phyloP scores from a whole-genome alignment of 2,888 invertebrate genomes.

The Acanthoscelides obtectus region DNA sequence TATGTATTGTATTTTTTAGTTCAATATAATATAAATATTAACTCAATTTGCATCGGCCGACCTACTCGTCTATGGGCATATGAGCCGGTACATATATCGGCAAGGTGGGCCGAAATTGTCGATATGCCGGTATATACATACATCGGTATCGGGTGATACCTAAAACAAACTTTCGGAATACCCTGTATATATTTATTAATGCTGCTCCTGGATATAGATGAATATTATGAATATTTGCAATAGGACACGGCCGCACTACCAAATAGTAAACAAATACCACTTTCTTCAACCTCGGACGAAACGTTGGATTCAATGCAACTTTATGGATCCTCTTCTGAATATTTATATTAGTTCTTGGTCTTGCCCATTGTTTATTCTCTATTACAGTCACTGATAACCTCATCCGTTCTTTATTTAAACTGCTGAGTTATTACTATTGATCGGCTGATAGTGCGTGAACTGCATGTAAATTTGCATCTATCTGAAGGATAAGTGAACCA shows the following conservation, averaged over 20 bases:
- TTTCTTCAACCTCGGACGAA: not conserved
- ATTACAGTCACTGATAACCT: not conserved
- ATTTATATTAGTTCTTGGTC: not conserved
- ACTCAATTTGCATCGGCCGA: too few species aligned
- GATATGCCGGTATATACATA: too few species aligned
- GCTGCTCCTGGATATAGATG: too few species aligned
- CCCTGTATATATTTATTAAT: too few species aligned
- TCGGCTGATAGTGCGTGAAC: not conserved
- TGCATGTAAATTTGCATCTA: not conserved
- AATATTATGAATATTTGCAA: not conserved
- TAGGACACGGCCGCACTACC: not conserved
- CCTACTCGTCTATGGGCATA: too few species aligned
- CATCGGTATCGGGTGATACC: too few species aligned
- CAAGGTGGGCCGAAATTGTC: too few species aligned
- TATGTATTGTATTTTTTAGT: too few species aligned
- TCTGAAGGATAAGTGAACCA: too few species aligned
- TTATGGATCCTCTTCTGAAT: not conserved
- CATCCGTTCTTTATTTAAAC: not conserved
- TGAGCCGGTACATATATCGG: too few species aligned
- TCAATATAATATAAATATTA: too few species aligned
- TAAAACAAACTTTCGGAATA: too few species aligned
- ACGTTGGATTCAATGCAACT: not conserved
- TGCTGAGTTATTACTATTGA: not conserved
- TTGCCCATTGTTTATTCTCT: not conserved
- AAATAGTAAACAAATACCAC: not conserved